These are phyloP conservation scores for Diarsia rubi DNA, from an alignment of 2,888 invertebrate species.

Conservation along the genomic window DNA sequence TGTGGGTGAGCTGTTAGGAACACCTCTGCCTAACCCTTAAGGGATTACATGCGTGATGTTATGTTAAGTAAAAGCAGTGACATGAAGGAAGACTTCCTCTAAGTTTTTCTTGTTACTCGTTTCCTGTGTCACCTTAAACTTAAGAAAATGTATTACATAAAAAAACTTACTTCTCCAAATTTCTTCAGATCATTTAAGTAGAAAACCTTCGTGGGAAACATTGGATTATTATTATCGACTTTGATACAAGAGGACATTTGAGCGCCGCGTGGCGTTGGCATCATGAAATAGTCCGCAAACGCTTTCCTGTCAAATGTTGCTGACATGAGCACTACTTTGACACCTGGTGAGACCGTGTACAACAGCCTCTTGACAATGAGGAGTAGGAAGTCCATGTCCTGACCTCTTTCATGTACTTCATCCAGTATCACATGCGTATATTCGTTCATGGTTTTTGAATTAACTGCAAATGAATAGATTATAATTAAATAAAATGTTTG, in stretches of 20 bases:
- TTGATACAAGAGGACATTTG: slow-evolving; percentile 83
- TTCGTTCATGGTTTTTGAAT: slow-evolving; percentile 92
- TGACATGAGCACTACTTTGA: slow-evolving; percentile 95
- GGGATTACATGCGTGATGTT: too few relatives aligned
- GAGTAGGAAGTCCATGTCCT: slow-evolving; percentile 97
- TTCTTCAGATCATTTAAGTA: slow-evolving; percentile 91
- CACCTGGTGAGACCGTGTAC: slow-evolving; percentile 86
- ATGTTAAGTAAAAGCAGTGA: neutral
- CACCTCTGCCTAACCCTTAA: too few relatives aligned
- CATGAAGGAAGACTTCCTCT: neutral
- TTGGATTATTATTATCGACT: slow-evolving; percentile 85
- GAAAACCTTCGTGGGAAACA: slow-evolving; percentile 91
- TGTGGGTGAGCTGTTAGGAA: too few relatives aligned
- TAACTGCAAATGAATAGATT: slow-evolving; percentile 84
- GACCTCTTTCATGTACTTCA: slow-evolving; percentile 98
- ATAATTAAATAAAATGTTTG: neutral
- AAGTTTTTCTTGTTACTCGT: neutral
- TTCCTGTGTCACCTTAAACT: neutral
- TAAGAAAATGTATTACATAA: neutral
- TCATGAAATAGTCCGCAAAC: slow-evolving; percentile 93
- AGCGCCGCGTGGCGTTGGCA: slow-evolving; percentile 74
- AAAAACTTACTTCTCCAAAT: slow-evolving; percentile 87
- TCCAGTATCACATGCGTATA: slow-evolving; percentile 98
- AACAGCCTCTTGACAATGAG: slow-evolving; percentile 95
- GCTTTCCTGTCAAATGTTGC: slow-evolving; percentile 96